Evolutionary conservation across 2,797 vertebrate species (phyloP).

Genomic region (Amazona ochrocephala): DNA sequence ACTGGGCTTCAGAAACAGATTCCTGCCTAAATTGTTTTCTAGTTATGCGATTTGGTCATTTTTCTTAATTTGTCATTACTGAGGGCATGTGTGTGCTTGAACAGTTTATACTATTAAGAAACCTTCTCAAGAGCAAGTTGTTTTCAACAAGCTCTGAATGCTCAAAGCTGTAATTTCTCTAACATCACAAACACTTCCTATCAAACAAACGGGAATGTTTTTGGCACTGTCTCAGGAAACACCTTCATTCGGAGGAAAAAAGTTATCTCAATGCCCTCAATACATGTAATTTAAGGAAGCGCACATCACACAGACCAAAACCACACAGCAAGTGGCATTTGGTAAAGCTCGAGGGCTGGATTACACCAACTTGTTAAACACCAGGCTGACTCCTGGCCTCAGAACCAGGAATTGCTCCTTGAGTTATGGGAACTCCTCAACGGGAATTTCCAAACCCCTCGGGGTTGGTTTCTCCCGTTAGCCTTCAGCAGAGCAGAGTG

Average conservation of each 20-base stretch:
- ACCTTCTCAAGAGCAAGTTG: background rate
- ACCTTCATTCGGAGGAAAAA: background rate
- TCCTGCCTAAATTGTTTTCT: background rate
- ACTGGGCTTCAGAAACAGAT: background rate
- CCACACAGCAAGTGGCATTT: rapidly evolving
- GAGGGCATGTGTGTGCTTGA: background rate
- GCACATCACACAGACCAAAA: background rate
- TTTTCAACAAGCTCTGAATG: background rate
- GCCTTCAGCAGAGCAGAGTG: background rate
- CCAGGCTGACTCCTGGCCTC: background rate
- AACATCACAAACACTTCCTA: slow-evolving; percentile 36
- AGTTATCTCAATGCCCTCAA: background rate
- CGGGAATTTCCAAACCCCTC: background rate
- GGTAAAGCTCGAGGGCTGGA: background rate
- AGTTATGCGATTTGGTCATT: rapidly evolving
- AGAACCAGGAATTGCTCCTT: background rate
- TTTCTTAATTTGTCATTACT: background rate
- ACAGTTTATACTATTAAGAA: background rate
- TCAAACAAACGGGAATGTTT: background rate
- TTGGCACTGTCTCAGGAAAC: slow-evolving; percentile 36
- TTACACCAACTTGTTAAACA: background rate
- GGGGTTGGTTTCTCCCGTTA: background rate
- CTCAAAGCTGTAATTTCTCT: slow-evolving; percentile 3
- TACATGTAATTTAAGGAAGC: background rate
- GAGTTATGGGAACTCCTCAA: background rate